phyloP scores from a whole-genome alignment of 1,140 invertebrate species.

The Sarcophaga peregrina region DNA sequence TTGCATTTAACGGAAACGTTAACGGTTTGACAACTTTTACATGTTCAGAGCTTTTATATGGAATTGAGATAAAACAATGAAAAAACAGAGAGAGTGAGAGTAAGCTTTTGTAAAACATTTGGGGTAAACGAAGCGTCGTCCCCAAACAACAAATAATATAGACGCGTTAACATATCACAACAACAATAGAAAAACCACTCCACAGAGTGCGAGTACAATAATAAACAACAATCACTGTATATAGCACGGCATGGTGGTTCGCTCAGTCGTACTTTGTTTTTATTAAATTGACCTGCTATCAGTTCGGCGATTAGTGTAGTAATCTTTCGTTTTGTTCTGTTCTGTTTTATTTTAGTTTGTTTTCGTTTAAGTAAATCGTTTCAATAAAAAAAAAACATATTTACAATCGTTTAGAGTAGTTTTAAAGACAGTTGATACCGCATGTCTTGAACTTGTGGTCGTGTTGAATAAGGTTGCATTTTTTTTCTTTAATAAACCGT shows the following conservation, averaged over 20 bases:
- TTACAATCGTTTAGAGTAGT: too few species aligned
- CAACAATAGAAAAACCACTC: slow-evolving; percentile 6
- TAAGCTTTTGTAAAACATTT: neutral
- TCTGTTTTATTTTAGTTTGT: neutral
- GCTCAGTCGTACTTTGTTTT: slow-evolving; percentile 1
- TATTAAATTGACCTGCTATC: slow-evolving; percentile 14
- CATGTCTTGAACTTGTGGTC: too few species aligned
- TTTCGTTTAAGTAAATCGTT: too few species aligned
- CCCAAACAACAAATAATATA: neutral
- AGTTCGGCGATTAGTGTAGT: neutral
- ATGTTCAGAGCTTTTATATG: too few species aligned
- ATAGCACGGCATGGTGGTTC: neutral
- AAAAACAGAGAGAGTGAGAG: neutral
- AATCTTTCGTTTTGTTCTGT: neutral
- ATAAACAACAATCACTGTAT: neutral
- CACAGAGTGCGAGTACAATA: neutral
- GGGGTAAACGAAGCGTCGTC: neutral
- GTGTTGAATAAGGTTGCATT: too few species aligned
- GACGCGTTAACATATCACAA: slow-evolving; percentile 4
- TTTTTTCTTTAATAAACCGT: too few species aligned
- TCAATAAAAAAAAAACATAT: too few species aligned
- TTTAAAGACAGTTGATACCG: too few species aligned
- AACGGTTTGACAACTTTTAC: too few species aligned
- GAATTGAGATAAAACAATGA: too few species aligned
- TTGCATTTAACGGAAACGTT: too few species aligned